Evolutionary conservation across 2,113 vertebrate species (phyloP).

Genomic region (Cervus canadensis): DNA sequence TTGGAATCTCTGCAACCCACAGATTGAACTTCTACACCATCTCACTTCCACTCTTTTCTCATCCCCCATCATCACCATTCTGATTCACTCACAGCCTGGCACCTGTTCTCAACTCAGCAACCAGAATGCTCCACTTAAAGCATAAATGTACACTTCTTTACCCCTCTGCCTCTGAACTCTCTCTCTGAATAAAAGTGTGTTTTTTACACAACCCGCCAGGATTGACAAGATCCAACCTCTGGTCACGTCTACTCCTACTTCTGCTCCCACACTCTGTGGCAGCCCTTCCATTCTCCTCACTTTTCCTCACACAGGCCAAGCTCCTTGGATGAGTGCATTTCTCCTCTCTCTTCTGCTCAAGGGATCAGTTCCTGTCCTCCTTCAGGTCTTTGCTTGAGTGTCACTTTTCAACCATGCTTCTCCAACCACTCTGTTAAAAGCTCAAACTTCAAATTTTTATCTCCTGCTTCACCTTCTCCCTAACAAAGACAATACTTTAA

Average conservation of each 20-base stretch:
- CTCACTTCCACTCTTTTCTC: not conserved
- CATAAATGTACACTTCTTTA: not conserved
- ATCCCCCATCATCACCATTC: not conserved
- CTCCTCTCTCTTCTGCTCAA: not conserved
- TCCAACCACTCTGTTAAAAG: not conserved
- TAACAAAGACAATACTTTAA: not conserved
- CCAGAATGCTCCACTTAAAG: not conserved
- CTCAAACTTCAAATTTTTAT: not conserved
- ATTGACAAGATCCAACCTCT: not conserved
- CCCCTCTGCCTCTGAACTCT: not conserved
- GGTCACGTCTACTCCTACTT: not conserved
- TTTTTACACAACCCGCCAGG: not conserved
- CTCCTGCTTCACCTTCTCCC: not conserved
- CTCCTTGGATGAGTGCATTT: fast-evolving
- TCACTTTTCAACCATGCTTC: not conserved
- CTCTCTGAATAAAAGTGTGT: not conserved
- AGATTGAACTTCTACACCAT: not conserved
- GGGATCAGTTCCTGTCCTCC: not conserved
- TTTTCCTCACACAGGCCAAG: not conserved
- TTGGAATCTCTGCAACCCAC: not conserved
- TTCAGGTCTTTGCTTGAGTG: not conserved
- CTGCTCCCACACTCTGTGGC: not conserved
- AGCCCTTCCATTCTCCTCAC: not conserved
- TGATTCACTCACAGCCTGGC: not conserved
- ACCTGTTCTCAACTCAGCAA: not conserved